These are phyloP conservation scores for Pomatorhinus ruficollis DNA, from an alignment of 2,113 vertebrate species.

Conservation along the genomic window DNA sequence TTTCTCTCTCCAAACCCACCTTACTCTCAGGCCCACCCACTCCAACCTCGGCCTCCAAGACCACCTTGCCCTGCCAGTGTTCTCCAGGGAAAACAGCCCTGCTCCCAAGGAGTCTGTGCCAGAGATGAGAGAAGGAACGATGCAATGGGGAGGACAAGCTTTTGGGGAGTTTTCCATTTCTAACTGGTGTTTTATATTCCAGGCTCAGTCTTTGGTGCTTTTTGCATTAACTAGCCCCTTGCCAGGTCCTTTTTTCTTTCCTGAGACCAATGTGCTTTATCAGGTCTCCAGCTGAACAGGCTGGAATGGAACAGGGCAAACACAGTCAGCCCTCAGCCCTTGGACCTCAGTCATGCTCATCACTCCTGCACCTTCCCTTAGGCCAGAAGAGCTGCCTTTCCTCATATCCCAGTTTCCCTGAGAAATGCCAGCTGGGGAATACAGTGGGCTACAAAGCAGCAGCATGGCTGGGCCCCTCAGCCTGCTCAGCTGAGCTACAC, in stretches of 20 bases:
- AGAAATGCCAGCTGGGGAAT: background rate
- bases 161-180: background rate
- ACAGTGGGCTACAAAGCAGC: background rate
- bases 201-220: background rate
- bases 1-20: background rate
- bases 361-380: background rate
- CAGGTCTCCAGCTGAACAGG: background rate
- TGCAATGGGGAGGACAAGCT: background rate
- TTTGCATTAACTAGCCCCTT: background rate
- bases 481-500: background rate
- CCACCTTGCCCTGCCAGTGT: background rate
- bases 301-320: background rate
- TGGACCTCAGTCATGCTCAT: background rate
- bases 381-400: background rate
- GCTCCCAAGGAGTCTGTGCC: background rate
- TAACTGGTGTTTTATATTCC: background rate
- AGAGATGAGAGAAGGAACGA: background rate
- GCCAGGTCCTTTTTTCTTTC: too few relatives aligned
- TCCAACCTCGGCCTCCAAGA: fast-evolving
- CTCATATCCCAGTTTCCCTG: background rate
- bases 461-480: background rate
- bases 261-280: fast-evolving
- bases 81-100: background rate
- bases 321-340: background rate
- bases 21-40: background rate